phyloP scores from a whole-genome alignment of 2,888 invertebrate genomes.

The Dryococelus australis region DNA sequence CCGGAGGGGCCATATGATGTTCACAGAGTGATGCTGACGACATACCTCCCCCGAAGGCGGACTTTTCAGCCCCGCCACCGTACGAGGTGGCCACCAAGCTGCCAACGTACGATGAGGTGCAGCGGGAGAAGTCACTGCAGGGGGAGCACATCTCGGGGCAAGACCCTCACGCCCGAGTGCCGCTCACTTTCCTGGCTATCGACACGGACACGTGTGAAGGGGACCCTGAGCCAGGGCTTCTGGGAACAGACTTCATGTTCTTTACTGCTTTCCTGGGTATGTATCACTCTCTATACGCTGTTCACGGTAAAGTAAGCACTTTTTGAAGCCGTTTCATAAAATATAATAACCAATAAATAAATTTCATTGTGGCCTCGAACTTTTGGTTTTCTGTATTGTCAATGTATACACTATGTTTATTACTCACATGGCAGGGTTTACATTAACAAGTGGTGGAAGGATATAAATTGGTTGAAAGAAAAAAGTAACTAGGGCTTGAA shows the following conservation, averaged over 20 bases:
- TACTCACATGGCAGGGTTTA: no score
- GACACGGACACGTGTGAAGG: constrained; percentile 76
- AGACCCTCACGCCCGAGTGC: constrained; percentile 49
- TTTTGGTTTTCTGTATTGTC: no score
- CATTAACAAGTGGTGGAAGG: no score
- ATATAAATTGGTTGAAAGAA: no score
- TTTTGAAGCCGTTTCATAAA: no score
- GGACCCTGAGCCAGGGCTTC: constrained; percentile 79
- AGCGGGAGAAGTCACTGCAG: constrained; percentile 83
- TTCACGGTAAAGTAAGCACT: no score
- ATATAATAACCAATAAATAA: no score
- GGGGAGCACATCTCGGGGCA: constrained; percentile 61
- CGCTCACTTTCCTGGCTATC: constrained; percentile 77
- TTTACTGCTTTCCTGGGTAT: constrained; percentile 88
- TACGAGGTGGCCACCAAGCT: constrained; percentile 87
- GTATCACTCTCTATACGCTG: neutral
- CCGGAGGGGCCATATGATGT: neutral
- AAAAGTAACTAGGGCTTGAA: no score
- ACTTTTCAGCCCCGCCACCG: constrained; percentile 87
- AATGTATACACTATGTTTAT: no score
- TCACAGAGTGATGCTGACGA: constrained; percentile 59
- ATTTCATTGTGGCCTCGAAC: no score
- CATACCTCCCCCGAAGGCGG: constrained; percentile 82
- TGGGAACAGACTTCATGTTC: constrained; percentile 94
- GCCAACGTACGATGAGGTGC: constrained; percentile 92